Base-by-base conservation (phyloP, 2,888 invertebrate genomes). In the Temnothorax rugatulus region DNA sequence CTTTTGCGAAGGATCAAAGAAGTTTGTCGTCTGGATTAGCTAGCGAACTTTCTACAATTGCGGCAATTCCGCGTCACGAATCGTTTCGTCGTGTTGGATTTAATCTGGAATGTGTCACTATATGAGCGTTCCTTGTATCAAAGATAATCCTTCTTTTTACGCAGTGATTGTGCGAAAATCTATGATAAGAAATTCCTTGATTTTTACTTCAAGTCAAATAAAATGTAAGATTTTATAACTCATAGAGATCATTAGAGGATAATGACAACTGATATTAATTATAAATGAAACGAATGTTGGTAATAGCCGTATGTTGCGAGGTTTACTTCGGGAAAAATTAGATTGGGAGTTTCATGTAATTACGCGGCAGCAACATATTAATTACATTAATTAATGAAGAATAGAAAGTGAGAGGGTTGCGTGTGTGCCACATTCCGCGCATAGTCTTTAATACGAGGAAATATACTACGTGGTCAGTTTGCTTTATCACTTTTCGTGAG, bases 31-130 rank as follows among this genome's bases (percentile, higher is more conserved):
- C 21, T 25, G 38, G 25, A 50, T 68, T 41, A 50, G 34, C 13
- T 2, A 13, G 38, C 38, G 11, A 57, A 77, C 77, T 77, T 77
- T 77, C 68, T 77, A 77, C 68, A 77, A 57, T 77, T 41, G 66
- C 25, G n/a, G 41, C 44, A 68, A 68, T 77, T 68, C 21, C 68
- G 29, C n/a, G 18, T 54, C 15, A 21, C 54, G 25, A 64, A 77
- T 77, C 13, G 68, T 9, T 77, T 21, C 68, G 57, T 57, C 77
- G 44, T 29, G 41, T 77, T n/a, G 21, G n/a, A 57, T 44, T 15
- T 29, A 66, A 54, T 29, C 54, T 41, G 11, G 54, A 77, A 68
- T 57, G 21, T 64, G 18, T 25, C 52, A 25, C 52, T 34, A 9
- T 25, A 47, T 34, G 34, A 34, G 34, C 34, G 34, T 34, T 34